Percentiles rank a stretch among this genome's conserved stretches.
Conservation (phyloP, 1,140 invertebrate genomes). For the Drosophila pseudoananassae region DNA sequence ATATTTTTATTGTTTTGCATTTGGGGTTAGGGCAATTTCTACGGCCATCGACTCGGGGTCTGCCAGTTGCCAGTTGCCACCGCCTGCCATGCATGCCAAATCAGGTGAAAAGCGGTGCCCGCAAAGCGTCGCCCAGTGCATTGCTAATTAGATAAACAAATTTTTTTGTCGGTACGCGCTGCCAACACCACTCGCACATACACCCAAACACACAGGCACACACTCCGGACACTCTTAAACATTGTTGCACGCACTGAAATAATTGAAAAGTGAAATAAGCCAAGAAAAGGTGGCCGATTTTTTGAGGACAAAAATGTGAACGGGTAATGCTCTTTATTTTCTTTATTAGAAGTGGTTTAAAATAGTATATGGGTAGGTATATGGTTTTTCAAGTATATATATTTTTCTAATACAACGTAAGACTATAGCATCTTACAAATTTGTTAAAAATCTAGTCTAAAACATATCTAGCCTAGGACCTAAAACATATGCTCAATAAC, state of each 20-base stretch:
- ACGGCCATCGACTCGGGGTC: slow-evolving; percentile 41
- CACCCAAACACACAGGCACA: neutral
- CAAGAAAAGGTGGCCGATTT: slow-evolving; percentile 21
- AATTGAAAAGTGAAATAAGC: slow-evolving; percentile 76
- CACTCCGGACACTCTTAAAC: slow-evolving; percentile 22
- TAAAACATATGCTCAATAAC: too few species aligned
- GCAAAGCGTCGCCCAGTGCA: slow-evolving; percentile 56
- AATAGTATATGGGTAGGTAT: too few species aligned
- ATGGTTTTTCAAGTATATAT: too few species aligned
- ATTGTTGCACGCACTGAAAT: slow-evolving; percentile 79
- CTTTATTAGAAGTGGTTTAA: neutral
- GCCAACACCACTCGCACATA: slow-evolving; percentile 20
- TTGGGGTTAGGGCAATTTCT: slow-evolving; percentile 75
- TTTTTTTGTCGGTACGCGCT: slow-evolving; percentile 36
- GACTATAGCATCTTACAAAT: too few species aligned
- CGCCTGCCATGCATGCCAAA: slow-evolving; percentile 64
- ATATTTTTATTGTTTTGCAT: slow-evolving; percentile 54
- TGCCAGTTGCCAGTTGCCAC: slow-evolving; percentile 7
- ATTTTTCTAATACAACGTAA: too few species aligned
- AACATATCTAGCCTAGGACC: too few species aligned
- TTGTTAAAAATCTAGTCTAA: too few species aligned
- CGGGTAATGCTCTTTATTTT: slow-evolving; percentile 17
- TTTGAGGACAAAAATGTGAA: neutral
- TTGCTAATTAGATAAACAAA: slow-evolving; percentile 81
- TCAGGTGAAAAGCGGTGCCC: slow-evolving; percentile 65